A percentile compares a stretch with the other conserved stretches of the same genome.
Evolutionary conservation across 2,113 vertebrate genomes (phyloP).

Genomic region (Amblyopsis rosae): DNA sequence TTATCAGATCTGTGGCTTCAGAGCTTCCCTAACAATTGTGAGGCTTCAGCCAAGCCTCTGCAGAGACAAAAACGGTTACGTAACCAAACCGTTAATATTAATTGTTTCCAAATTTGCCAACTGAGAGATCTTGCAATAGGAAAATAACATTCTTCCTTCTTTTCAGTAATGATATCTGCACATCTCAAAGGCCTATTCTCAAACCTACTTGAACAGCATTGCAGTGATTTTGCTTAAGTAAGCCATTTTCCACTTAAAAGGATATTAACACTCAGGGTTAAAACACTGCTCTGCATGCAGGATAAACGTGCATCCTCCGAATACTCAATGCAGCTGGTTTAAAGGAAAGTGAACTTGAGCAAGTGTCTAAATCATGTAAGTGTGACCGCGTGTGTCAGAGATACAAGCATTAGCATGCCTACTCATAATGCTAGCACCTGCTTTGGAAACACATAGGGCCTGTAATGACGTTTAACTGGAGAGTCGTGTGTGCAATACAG

Average conservation of each 20-base stretch:
- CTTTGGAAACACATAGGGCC: too few species aligned
- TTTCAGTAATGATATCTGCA: conserved; percentile 66
- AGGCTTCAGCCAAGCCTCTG: conserved; percentile 32
- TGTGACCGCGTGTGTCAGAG: background rate
- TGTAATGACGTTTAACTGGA: too few species aligned
- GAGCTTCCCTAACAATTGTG: conserved; percentile 26
- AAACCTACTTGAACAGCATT: conserved; percentile 58
- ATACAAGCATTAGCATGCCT: too few species aligned
- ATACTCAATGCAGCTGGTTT: conserved; percentile 46
- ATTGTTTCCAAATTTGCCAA: conserved; percentile 68
- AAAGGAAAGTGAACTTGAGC: conserved; percentile 37
- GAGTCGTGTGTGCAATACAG: too few species aligned
- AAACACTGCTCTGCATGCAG: conserved; percentile 62
- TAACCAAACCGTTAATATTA: conserved; percentile 72
- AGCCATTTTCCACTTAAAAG: conserved; percentile 65
- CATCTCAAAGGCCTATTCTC: conserved; percentile 57
- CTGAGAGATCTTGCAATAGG: conserved; percentile 40
- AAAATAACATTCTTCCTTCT: conserved; percentile 66
- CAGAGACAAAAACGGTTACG: conserved; percentile 55
- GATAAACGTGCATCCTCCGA: conserved; percentile 55
- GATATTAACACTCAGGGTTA: conserved; percentile 66
- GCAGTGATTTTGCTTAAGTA: conserved; percentile 64
- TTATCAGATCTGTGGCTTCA: conserved; percentile 38
- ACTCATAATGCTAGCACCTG: too few species aligned
- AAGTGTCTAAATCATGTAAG: conserved; percentile 34